Evolutionary conservation across 2,888 invertebrate species (phyloP).

Genomic region (Netelia virgata): DNA sequence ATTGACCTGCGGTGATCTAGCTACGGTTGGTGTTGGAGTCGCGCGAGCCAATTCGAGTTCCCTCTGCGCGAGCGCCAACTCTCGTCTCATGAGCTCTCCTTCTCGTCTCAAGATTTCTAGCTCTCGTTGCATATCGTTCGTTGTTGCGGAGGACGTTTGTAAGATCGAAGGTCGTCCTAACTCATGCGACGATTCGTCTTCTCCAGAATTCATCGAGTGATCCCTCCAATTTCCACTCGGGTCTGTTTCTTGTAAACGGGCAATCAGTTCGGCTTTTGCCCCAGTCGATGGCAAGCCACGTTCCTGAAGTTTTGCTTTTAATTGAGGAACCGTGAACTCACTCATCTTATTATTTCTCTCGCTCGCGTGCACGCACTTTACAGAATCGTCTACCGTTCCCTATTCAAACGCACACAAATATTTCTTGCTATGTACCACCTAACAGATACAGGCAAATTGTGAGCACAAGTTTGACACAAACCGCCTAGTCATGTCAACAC

Average conservation of each 20-base stretch:
- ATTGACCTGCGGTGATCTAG: too few relatives aligned
- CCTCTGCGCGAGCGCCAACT: too few relatives aligned
- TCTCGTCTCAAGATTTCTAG: too few relatives aligned
- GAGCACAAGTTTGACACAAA: not conserved
- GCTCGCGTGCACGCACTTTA: not conserved
- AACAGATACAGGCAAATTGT: not conserved
- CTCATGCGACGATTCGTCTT: not conserved
- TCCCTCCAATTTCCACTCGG: slow-evolving; percentile 12
- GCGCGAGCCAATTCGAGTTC: too few relatives aligned
- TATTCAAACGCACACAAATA: not conserved
- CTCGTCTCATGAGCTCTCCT: too few relatives aligned
- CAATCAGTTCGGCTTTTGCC: slow-evolving; percentile 14
- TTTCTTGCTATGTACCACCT: slow-evolving; percentile 1
- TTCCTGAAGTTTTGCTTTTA: not conserved
- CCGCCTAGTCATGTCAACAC: not conserved
- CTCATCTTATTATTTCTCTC: too few relatives aligned
- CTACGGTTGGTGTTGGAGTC: too few relatives aligned
- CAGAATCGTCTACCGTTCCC: not conserved
- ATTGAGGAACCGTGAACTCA: not conserved
- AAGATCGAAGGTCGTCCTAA: too few relatives aligned
- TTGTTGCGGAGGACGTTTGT: too few relatives aligned
- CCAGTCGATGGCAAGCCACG: slow-evolving; percentile 2
- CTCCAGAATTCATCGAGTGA: not conserved
- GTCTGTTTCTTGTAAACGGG: slow-evolving; percentile 5
- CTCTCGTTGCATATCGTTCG: too few relatives aligned